Evolutionary conservation across 1,140 invertebrate species (phyloP).

Genomic region (Diuraphis noxia): DNA sequence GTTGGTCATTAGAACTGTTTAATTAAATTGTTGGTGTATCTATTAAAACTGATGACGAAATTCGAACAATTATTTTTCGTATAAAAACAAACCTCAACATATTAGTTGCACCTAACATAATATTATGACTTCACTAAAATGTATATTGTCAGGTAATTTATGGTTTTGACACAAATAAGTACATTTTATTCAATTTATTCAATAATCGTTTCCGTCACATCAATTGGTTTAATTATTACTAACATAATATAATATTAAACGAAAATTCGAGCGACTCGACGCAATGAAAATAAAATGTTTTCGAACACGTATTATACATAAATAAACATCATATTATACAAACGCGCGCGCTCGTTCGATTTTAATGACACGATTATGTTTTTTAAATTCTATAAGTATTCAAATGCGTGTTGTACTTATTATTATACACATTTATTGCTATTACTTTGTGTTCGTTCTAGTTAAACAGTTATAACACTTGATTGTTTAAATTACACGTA

Average conservation of each 20-base stretch:
- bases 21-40: not conserved
- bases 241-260: not conserved
- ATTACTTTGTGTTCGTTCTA: not conserved
- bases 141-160: not conserved
- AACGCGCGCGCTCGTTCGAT: not conserved
- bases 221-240: not conserved
- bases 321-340: not conserved
- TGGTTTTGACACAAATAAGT: not conserved
- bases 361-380: not conserved
- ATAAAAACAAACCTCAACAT: not conserved
- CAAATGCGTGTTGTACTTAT: not conserved
- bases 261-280: not conserved
- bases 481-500: not conserved
- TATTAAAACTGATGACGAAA: not conserved
- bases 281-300: not conserved
- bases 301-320: not conserved
- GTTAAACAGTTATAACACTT: not conserved
- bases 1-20: not conserved
- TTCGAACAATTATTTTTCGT: not conserved
- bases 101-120: not conserved
- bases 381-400: not conserved
- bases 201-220: not conserved
- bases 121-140: not conserved
- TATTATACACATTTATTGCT: not conserved
- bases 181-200: not conserved